Evolutionary conservation across 2,113 vertebrate species (phyloP), one percentile per base, ranked within the genome.

Genomic region (Osmerus mordax): DNA sequence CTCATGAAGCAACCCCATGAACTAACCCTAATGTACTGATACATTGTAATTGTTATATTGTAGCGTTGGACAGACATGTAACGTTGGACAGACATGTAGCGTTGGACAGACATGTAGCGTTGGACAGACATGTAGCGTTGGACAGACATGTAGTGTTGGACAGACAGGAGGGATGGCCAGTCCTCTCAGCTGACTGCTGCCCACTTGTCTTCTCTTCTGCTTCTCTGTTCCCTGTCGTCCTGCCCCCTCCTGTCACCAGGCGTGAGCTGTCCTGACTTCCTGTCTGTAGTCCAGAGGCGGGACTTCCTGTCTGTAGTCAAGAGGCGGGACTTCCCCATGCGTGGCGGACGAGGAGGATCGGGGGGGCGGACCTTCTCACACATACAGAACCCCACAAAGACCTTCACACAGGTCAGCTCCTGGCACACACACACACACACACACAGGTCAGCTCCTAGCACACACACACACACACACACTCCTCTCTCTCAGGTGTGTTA

Each of bases 231-330:
- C 70, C 51, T 67, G 18, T 18, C 19, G 18, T 12, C 55, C 66
- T 63, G 64, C 56, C 74, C 41, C 71, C n/a, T 85, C 61, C 88
- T 73, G 73, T 83, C 63, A 63, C 68, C 88, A 93, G 92, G 90
- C 75, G 54, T 88, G 84, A 88, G 81, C 81, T 89, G 84, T 62
- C 83, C 86, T 67, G 89, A 91, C 78, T 74, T 87, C 69, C 80
- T 84, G 70, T 77, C 75, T 25, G 69, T 71, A 19, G 76, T 69
- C 70, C 79, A 83, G 76, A 86, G 75, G 69, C 81, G 69, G 52
- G 78, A 85, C 61, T 71, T 85, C 67, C 68, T 85, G 70, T 77
- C 75, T 25, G 69, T 71, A 19, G 76, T 69, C 70, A 78, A 84
- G 77, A 86, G 74, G 69, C 81, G 69, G 52, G 78, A 85, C 61